phyloP scores from a whole-genome alignment of 2,113 vertebrate genomes.

The Ceyx margarethae region DNA sequence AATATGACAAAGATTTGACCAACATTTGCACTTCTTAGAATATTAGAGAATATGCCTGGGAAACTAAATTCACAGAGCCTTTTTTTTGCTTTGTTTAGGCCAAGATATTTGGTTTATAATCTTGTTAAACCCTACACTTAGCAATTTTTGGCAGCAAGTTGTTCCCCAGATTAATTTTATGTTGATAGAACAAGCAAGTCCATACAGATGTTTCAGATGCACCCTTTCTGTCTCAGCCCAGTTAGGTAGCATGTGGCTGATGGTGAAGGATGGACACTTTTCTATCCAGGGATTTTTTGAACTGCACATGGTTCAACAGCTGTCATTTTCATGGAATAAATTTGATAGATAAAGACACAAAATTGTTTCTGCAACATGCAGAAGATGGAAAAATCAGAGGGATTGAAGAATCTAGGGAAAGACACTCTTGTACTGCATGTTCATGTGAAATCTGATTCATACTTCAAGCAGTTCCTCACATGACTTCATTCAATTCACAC shows the following conservation, averaged over 20 bases:
- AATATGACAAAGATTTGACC: background rate
- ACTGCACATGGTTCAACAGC: background rate
- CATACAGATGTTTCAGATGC: accelerated
- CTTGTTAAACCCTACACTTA: accelerated
- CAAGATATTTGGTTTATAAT: background rate
- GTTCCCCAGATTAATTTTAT: background rate
- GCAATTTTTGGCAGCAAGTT: background rate
- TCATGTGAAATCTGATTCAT: background rate
- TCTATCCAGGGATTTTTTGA: background rate
- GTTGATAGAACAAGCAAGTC: background rate
- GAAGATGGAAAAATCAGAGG: background rate
- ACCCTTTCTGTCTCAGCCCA: background rate
- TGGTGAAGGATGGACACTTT: background rate
- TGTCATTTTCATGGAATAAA: background rate
- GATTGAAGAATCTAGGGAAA: background rate
- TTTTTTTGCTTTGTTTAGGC: background rate
- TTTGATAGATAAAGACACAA: background rate
- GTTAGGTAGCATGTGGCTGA: background rate
- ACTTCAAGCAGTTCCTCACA: background rate
- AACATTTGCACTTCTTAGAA: background rate
- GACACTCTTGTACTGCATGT: background rate
- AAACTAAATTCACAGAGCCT: background rate
- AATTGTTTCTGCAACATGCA: background rate
- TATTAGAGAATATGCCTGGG: background rate
- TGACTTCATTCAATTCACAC: background rate